Evolutionary conservation across 2,113 vertebrate genomes (phyloP).

Genomic region (Platycercus adscitus): DNA sequence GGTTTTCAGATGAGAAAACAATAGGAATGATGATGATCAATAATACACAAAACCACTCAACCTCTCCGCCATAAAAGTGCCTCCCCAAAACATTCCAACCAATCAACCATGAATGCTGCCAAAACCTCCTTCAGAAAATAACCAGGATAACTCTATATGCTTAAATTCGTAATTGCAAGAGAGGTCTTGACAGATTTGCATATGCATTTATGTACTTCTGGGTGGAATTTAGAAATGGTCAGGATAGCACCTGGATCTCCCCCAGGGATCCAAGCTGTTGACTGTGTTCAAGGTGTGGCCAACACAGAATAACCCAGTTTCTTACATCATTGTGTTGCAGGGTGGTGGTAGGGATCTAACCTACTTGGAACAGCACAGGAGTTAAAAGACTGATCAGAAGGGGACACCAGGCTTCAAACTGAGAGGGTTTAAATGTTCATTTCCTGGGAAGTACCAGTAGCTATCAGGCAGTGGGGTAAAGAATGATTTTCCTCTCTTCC

Average conservation of each 20-base stretch:
- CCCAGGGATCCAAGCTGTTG: neutral
- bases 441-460: neutral
- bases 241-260: neutral
- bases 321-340: neutral
- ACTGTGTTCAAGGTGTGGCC: accelerated
- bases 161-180: neutral
- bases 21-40: accelerated
- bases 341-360: accelerated
- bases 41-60: neutral
- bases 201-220: neutral
- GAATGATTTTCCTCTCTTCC: neutral
- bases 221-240: neutral
- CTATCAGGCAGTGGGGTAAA: neutral
- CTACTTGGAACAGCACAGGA: neutral
- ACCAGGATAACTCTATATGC: neutral
- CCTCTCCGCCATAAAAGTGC: no score
- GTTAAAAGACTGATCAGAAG: neutral
- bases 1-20: neutral
- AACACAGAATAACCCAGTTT: accelerated
- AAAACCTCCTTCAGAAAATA: neutral
- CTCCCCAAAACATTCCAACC: neutral
- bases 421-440: neutral
- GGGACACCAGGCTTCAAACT: neutral
- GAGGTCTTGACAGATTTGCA: neutral
- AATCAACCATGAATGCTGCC: neutral